These are phyloP conservation scores for Rhinogobio ventralis DNA, from an alignment of 2,797 vertebrate genomes.

Conservation along the genomic window DNA sequence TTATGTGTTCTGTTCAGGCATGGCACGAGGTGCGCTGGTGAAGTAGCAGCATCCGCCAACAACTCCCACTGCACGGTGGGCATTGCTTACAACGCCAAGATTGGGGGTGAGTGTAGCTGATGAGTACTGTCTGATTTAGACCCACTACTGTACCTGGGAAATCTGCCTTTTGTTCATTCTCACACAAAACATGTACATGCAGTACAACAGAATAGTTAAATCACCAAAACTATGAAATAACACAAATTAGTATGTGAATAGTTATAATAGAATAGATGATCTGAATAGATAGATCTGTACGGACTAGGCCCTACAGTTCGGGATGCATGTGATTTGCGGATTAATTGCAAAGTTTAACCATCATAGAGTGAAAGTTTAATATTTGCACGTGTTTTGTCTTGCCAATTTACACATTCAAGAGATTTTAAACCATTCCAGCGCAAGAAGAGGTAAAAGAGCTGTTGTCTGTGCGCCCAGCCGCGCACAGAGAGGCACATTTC, in stretches of 20 bases:
- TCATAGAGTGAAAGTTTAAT: not conserved
- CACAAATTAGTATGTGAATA: not conserved
- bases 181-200: not conserved
- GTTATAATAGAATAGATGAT: too few relatives aligned
- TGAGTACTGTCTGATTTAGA: conserved; percentile 3
- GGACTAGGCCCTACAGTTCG: not conserved
- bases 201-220: not conserved
- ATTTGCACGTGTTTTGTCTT: too few relatives aligned
- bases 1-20: conserved; percentile 81
- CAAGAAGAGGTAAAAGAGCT: not conserved
- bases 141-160: conserved; percentile 26
- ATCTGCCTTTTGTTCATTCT: conserved; percentile 6
- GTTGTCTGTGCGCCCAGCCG: too few relatives aligned
- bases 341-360: not conserved
- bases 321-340: not conserved
- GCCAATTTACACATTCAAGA: too few relatives aligned
- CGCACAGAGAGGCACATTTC: too few relatives aligned
- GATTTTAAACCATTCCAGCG: not conserved
- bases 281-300: not conserved
- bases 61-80: conserved; percentile 98
- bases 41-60: conserved; percentile 97
- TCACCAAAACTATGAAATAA: not conserved
- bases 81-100: conserved; percentile 96
- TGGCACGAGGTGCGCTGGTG: conserved; percentile 96
- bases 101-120: conserved; percentile 86